These are phyloP conservation scores for Sebastes schlegelii DNA, from an alignment of 2,113 vertebrate genomes.

Conservation along the genomic window DNA sequence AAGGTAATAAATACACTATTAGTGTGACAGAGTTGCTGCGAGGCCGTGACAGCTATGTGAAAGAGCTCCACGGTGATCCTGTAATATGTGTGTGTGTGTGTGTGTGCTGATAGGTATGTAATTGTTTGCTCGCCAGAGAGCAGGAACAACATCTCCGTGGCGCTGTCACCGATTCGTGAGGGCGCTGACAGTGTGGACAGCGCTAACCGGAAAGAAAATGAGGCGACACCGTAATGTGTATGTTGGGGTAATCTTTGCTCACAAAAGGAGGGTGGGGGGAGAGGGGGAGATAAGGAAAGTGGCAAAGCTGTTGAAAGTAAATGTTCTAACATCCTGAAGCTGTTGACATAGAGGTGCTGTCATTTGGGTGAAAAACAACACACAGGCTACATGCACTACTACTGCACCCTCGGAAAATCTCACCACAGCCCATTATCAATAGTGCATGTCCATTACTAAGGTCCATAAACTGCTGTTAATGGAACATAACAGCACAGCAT, in stretches of 20 bases:
- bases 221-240: background rate
- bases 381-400: background rate
- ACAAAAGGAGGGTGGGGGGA: background rate
- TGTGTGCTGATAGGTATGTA: background rate
- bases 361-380: background rate
- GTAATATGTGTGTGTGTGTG: background rate
- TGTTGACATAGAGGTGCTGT: background rate
- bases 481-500: slow-evolving; percentile 18
- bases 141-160: background rate
- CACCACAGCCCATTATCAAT: slow-evolving; percentile 40
- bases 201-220: background rate
- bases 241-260: slow-evolving; percentile 1
- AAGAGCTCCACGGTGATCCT: slow-evolving; percentile 3
- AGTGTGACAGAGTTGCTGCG: slow-evolving; percentile 31
- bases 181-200: background rate
- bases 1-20: slow-evolving; percentile 38
- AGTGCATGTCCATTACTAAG: slow-evolving; percentile 44
- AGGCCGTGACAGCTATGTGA: slow-evolving; percentile 28
- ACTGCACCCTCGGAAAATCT: slow-evolving; percentile 29
- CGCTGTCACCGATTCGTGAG: background rate
- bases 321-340: background rate
- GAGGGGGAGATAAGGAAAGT: background rate
- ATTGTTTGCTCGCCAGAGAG: background rate
- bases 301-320: slow-evolving; percentile 6
- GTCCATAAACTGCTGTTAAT: slow-evolving; percentile 59